Percentiles rank a stretch among this genome's conserved stretches.
Evolutionary conservation across 2,797 vertebrate species (phyloP).

Genomic region (Varecia variegata): DNA sequence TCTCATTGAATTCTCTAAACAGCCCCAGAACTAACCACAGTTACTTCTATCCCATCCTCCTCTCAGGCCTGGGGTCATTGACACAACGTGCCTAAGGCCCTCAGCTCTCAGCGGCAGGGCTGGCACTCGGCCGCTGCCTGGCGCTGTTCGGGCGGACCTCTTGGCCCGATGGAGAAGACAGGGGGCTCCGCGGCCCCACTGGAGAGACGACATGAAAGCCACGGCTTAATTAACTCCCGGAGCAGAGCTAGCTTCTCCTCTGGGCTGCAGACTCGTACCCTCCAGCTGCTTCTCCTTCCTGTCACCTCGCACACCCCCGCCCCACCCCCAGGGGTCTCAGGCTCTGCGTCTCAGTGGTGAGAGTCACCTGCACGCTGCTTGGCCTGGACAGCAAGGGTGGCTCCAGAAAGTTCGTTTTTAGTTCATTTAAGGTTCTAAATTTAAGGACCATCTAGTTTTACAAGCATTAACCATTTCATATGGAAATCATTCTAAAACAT

Average conservation of each 20-base stretch:
- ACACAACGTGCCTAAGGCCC: not conserved
- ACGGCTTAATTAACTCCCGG: not conserved
- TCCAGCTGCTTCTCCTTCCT: not conserved
- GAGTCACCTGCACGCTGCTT: not conserved
- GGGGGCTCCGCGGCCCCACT: accelerated
- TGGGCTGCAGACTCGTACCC: not conserved
- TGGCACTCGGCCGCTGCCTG: not conserved
- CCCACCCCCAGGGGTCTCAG: not conserved
- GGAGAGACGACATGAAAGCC: not conserved
- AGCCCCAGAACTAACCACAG: not conserved
- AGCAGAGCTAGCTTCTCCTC: not conserved
- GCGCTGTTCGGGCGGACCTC: not conserved
- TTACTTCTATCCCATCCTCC: not conserved
- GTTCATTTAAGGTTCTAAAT: not conserved
- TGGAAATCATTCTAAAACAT: not conserved
- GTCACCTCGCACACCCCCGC: not conserved
- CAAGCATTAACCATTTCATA: not conserved
- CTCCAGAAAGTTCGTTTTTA: not conserved
- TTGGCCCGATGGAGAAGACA: not conserved
- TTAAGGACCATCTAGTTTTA: not conserved
- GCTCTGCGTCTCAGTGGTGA: not conserved
- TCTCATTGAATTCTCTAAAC: not conserved
- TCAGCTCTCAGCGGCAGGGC: not conserved
- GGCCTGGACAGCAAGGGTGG: not conserved
- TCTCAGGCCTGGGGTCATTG: not conserved